phyloP scores from a whole-genome alignment of 2,888 invertebrate genomes.

The Gastracanthus pulcherrimus region DNA sequence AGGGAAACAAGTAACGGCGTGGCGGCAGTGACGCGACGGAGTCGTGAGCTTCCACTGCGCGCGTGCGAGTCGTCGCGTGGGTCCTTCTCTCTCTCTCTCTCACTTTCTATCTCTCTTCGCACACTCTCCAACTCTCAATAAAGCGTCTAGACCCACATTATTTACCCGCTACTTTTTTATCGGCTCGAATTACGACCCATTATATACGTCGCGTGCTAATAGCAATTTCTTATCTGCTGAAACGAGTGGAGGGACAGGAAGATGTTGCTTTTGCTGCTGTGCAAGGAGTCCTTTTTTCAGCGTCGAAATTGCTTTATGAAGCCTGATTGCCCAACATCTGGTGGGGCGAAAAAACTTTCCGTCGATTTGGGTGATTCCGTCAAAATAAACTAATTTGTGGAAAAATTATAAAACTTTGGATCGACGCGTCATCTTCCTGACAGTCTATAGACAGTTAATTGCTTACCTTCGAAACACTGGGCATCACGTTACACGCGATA shows the following conservation, averaged over 20 bases:
- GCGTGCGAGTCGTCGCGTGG: no score
- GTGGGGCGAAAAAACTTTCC: no score
- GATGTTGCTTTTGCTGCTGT: neutral
- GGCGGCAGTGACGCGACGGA: no score
- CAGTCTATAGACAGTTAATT: neutral
- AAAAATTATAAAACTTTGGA: neutral
- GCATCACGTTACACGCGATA: neutral
- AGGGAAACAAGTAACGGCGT: no score
- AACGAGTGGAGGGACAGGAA: neutral
- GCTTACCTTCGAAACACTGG: neutral
- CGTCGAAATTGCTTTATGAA: conserved; percentile 29
- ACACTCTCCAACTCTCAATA: no score
- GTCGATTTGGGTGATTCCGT: no score
- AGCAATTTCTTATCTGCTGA: conserved; percentile 34
- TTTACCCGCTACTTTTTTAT: conserved; percentile 24
- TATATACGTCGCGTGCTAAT: conserved; percentile 35
- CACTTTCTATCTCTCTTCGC: no score
- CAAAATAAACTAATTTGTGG: neutral
- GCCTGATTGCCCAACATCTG: conserved; percentile 19
- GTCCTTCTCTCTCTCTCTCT: no score
- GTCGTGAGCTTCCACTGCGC: no score
- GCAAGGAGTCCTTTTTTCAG: no score
- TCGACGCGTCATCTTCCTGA: neutral
- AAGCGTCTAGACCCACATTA: no score
- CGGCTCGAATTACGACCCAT: conserved; percentile 39